Percentiles rank a stretch among this genome's conserved stretches.
These are phyloP conservation scores for Pardalotus punctatus DNA, from an alignment of 2,113 vertebrate species.

Conservation along the genomic window DNA sequence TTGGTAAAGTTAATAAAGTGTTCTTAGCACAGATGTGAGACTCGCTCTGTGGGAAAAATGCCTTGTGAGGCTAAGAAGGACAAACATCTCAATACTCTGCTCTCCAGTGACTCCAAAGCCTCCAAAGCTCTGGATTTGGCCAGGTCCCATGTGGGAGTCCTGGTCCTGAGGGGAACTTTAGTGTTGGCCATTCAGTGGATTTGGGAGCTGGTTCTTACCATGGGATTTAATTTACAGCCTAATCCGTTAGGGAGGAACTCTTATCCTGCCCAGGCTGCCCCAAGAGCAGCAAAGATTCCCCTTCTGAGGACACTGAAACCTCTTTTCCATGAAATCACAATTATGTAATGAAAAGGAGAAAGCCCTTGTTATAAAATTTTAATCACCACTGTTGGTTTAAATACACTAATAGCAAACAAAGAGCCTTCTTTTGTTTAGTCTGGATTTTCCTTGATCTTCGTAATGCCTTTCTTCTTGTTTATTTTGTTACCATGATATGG, in stretches of 20 bases:
- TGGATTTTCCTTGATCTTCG: conserved; percentile 55
- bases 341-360: conserved; percentile 2
- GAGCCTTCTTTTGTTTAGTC: conserved; percentile 34
- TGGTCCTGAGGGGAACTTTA: neutral
- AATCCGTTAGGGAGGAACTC: neutral
- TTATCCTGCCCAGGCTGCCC: neutral
- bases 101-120: neutral
- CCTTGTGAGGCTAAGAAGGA: neutral
- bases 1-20: neutral
- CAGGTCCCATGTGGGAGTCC: neutral
- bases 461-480: conserved; percentile 47
- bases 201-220: neutral
- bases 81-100: neutral
- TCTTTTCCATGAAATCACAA: conserved; percentile 28
- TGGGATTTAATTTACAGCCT: conserved; percentile 19
- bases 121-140: neutral
- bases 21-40: neutral
- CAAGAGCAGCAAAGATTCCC: neutral
- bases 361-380: conserved; percentile 28
- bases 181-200: neutral
- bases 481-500: conserved; percentile 17
- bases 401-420: conserved; percentile 20
- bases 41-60: neutral
- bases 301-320: neutral
- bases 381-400: conserved; percentile 41